phyloP scores from a whole-genome alignment of 2,888 invertebrate genomes.

The Dasysyrphus albostriatus region DNA sequence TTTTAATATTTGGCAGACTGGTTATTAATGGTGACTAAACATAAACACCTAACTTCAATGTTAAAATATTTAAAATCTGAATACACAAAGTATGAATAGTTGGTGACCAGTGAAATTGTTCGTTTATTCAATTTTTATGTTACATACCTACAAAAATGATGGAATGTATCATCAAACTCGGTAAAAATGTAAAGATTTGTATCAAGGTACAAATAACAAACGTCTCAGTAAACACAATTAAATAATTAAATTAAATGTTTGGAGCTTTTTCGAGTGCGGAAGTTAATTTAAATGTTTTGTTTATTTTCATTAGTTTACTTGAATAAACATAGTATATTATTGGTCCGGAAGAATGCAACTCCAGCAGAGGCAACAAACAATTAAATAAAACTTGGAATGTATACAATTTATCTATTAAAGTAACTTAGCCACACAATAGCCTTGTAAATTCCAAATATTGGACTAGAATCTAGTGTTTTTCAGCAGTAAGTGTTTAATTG shows the following conservation, averaged over 20 bases:
- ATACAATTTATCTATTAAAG: no score
- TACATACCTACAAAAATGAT: not conserved
- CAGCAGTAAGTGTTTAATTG: no score
- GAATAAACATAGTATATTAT: no score
- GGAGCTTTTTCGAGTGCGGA: not conserved
- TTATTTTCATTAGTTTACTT: not conserved
- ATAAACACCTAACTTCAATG: conserved; percentile 54
- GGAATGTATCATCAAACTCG: conserved; percentile 12
- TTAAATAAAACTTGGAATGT: no score
- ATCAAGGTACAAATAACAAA: not conserved
- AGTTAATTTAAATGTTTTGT: not conserved
- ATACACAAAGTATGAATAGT: not conserved
- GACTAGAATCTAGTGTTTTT: no score
- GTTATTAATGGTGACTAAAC: conserved; percentile 51
- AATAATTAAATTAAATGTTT: not conserved
- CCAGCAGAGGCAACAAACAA: no score
- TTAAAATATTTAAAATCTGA: conserved; percentile 44
- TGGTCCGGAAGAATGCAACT: no score
- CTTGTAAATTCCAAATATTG: no score
- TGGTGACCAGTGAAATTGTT: conserved; percentile 23
- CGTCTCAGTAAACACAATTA: not conserved
- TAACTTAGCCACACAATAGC: no score
- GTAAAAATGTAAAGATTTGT: not conserved
- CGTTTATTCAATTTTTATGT: conserved; percentile 21
- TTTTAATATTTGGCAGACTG: conserved; percentile 39